These are phyloP conservation scores for Rhincodon typus DNA, from an alignment of 2,797 vertebrate species.

Conservation along the genomic window DNA sequence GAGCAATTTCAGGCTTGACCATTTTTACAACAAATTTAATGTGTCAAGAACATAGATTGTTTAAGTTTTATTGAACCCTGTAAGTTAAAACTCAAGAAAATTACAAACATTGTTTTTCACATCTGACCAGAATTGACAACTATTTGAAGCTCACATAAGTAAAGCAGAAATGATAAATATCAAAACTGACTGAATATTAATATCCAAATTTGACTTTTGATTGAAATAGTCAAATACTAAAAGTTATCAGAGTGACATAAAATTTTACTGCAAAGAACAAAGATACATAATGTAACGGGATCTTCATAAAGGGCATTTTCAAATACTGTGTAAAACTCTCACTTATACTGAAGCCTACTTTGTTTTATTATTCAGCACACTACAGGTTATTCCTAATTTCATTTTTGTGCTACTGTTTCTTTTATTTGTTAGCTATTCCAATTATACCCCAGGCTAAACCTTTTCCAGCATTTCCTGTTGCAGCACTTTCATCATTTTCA, in stretches of 20 bases:
- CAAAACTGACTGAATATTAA: not conserved
- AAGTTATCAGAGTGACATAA: not conserved
- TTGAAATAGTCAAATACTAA: not conserved
- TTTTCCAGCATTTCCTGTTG: slow-evolving; percentile 32
- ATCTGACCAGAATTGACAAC: not conserved
- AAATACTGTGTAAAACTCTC: not conserved
- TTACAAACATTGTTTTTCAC: not conserved
- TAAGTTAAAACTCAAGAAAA: not conserved
- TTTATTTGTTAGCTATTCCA: slow-evolving; percentile 22
- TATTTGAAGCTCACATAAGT: not conserved
- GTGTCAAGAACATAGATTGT: not conserved
- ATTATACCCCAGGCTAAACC: slow-evolving; percentile 34
- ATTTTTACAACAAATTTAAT: not conserved
- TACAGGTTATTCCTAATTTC: not conserved
- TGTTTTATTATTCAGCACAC: not conserved
- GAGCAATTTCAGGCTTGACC: not conserved
- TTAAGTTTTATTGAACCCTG: not conserved
- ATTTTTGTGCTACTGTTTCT: not conserved
- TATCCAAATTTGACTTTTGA: not conserved
- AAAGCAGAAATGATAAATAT: not conserved
- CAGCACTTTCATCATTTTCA: not conserved
- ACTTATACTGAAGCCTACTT: not conserved
- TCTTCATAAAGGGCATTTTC: not conserved
- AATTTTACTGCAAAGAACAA: not conserved
- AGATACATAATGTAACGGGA: not conserved